A percentile compares a stretch with the other conserved stretches of the same genome.
Evolutionary conservation across 2,888 invertebrate species (phyloP).

Genomic region (Phymatocera aterrima): DNA sequence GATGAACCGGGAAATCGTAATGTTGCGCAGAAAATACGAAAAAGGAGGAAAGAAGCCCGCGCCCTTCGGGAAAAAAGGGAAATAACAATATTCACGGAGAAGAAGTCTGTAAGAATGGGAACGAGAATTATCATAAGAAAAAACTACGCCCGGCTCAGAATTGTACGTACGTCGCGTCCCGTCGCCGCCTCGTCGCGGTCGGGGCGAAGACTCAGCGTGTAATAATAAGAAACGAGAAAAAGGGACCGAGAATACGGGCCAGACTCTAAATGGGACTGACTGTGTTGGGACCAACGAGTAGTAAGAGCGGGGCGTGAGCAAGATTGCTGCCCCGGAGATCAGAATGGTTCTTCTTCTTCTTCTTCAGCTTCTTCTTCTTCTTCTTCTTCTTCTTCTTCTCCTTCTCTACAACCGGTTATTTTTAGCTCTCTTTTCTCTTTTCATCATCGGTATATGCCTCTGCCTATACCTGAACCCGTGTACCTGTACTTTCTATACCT

Average conservation of each 20-base stretch:
- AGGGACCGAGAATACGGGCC: slow-evolving; percentile 9
- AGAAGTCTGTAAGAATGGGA: too few species aligned
- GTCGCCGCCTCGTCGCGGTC: too few species aligned
- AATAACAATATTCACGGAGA: too few species aligned
- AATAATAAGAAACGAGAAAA: slow-evolving; percentile 21
- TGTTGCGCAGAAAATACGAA: neutral
- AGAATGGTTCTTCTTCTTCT: slow-evolving; percentile 46
- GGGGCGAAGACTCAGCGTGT: neutral
- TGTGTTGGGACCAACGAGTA: slow-evolving; percentile 2
- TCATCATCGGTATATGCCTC: neutral
- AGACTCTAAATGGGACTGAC: slow-evolving; percentile 1
- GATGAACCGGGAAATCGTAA: neutral
- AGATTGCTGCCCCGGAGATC: slow-evolving; percentile 35
- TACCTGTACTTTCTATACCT: too few species aligned
- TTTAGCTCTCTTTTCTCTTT: slow-evolving; percentile 21
- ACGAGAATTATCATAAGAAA: too few species aligned
- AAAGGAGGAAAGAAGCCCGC: too few species aligned
- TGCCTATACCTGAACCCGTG: too few species aligned
- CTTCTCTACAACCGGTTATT: slow-evolving; percentile 38
- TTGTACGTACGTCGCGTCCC: too few species aligned
- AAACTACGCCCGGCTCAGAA: neutral
- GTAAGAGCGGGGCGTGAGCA: slow-evolving; percentile 30
- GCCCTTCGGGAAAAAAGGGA: too few species aligned
- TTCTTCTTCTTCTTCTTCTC: neutral
- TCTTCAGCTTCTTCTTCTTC: slow-evolving; percentile 8